A percentile compares a stretch with the other conserved stretches of the same genome.
These are phyloP conservation scores for Rallus limicola DNA, from an alignment of 2,113 vertebrate genomes.

Conservation along the genomic window DNA sequence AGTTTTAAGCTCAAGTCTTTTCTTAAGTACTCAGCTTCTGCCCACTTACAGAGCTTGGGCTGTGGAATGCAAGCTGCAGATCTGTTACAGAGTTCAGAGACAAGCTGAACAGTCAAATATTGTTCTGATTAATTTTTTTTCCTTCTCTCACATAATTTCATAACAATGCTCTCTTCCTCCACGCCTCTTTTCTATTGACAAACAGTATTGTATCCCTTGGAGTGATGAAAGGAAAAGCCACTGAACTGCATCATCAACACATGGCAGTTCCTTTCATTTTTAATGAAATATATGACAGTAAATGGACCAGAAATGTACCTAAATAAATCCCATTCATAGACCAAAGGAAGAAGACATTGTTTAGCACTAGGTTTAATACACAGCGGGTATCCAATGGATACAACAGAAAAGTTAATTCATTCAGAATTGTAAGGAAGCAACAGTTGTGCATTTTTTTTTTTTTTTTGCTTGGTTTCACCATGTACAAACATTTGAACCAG, in stretches of 20 bases:
- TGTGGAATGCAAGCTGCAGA: neutral
- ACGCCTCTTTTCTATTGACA: neutral
- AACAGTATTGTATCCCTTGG: neutral
- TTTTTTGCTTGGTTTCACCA: conserved; percentile 43
- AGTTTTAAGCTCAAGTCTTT: neutral
- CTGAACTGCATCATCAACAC: conserved; percentile 10
- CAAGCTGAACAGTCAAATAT: neutral
- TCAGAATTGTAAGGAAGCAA: conserved; percentile 62
- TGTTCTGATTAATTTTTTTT: neutral
- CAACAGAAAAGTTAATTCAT: conserved; percentile 57
- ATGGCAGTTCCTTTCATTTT: conserved; percentile 47
- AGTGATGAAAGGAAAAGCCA: conserved; percentile 27
- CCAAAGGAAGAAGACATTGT: conserved; percentile 31
- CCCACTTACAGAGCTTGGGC: neutral
- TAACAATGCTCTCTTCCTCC: neutral
- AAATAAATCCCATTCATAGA: conserved; percentile 30
- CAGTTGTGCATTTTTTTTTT: conserved; percentile 33
- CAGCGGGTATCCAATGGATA: conserved; percentile 57
- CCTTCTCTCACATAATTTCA: neutral
- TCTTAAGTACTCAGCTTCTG: neutral
- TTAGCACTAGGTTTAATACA: conserved; percentile 54
- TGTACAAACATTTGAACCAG: conserved; percentile 26
- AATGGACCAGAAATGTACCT: neutral
- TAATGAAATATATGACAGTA: conserved; percentile 42
- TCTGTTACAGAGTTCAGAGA: neutral